Evolutionary conservation across 2,797 vertebrate genomes (phyloP), one percentile per base, ranked within the genome.

Genomic region (Eulemur coronatus): DNA sequence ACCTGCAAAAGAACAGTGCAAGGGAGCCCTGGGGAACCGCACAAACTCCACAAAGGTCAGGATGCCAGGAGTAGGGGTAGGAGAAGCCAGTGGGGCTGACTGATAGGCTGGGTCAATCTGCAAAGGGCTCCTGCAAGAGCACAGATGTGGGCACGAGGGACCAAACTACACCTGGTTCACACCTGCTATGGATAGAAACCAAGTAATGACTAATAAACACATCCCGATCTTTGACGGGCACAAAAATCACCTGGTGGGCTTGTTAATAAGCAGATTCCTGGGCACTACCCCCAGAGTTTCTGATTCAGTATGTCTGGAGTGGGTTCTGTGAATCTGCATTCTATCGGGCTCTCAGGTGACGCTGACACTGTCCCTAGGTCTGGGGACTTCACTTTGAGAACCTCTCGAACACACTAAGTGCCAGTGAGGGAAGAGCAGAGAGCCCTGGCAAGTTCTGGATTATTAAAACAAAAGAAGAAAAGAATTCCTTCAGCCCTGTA

Each of bases 361-460:
- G 41, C 33, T 17, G 33, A 43, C 22, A 2, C 33, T 43, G 52
- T 41, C 41, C 41, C 35, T 4, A 35, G 15, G 15, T 11, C 28
- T 0, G 2, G 28, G 82, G 38, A 26, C 12, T 30, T 50, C 1
- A 8, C 10, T 69, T 7, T 65, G 46, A 61, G 48, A 87, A 86
- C 8, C 61, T 28, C 35, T 12, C 0, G 11, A 55, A 55, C 24
- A n/a, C 30, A 14, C 1, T 6, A 15, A 18, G 48, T 57, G 28
- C 3, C 1, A 30, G 14, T 24, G 43, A 76, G 52, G 61, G 78
- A 38, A 9, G 26, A 86, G 24, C 8, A 35, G 61, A 61, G 46
- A 61, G 46, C 12, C n/a, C 18, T 0, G 0, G 26, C 1, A 35
- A 57, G 7, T 35, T 65, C n/a, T 38, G 35, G n/a, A 17, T 35